Conservation (phyloP, 2,113 vertebrate genomes). For the Gulo gulo region DNA sequence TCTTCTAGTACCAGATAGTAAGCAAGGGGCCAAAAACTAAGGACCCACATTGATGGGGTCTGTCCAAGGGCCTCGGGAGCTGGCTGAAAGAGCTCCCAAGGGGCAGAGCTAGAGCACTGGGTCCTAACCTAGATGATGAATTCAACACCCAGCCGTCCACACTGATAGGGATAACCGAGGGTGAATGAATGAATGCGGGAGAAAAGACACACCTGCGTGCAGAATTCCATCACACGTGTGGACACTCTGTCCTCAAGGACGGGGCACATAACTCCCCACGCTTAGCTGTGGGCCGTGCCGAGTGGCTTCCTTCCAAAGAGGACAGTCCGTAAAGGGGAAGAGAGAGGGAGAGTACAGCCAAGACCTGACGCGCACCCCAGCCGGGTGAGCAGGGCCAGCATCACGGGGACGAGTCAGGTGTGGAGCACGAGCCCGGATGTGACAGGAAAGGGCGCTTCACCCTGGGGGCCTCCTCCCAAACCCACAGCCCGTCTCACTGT, state of each 20-base stretch:
- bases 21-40: neutral
- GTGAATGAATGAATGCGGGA: neutral
- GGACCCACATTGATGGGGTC: neutral
- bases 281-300: no score
- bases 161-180: neutral
- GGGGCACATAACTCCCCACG: fast-evolving
- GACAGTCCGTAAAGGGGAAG: neutral
- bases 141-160: no score
- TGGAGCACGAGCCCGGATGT: fast-evolving
- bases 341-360: fast-evolving
- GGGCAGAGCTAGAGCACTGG: neutral
- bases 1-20: neutral
- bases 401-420: fast-evolving
- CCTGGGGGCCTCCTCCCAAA: neutral
- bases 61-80: no score
- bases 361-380: fast-evolving
- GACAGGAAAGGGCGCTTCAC: fast-evolving
- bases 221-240: neutral
- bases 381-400: neutral
- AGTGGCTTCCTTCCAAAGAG: neutral
- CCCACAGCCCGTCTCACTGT: fast-evolving
- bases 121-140: neutral
- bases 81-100: fast-evolving
- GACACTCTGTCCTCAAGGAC: neutral
- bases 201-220: neutral